Percentiles rank a stretch among this genome's conserved stretches.
Evolutionary conservation across 2,113 vertebrate genomes (phyloP).

Genomic region (Speoplatyrhinus poulsoni): DNA sequence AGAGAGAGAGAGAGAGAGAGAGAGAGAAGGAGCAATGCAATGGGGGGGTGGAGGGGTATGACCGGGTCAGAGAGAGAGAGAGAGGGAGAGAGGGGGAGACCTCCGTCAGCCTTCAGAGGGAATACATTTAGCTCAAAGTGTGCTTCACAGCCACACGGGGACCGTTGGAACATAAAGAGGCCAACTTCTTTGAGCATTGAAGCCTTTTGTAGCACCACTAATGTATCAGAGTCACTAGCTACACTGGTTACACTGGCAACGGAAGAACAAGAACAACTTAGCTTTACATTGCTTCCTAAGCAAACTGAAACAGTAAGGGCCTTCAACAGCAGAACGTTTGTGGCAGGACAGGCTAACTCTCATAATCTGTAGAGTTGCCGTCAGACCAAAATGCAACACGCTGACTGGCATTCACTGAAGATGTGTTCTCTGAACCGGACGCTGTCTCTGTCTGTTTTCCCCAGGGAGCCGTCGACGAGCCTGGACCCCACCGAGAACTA

Average conservation of each 20-base stretch:
- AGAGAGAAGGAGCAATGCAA: conserved; percentile 12
- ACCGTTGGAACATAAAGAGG: too few species aligned
- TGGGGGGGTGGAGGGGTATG: conserved; percentile 19
- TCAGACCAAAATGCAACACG: not conserved
- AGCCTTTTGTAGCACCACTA: not conserved
- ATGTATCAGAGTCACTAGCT: conserved; percentile 1
- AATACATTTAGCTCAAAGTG: conserved; percentile 10
- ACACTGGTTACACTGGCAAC: too few species aligned
- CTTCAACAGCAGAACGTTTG: not conserved
- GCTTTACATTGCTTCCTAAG: too few species aligned
- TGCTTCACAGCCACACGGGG: conserved; percentile 6
- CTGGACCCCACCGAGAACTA: conserved; percentile 65
- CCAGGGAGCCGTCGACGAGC: conserved; percentile 61
- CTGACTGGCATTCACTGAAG: not conserved
- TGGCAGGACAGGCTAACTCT: not conserved
- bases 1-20: conserved; percentile 1
- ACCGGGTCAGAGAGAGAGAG: conserved; percentile 51
- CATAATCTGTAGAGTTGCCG: not conserved
- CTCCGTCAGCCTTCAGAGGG: conserved; percentile 1
- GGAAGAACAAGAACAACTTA: too few species aligned
- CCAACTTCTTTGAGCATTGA: too few species aligned
- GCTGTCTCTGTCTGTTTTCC: conserved; percentile 72
- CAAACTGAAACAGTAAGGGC: not conserved
- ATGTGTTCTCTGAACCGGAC: conserved; percentile 73
- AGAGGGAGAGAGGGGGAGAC: conserved; percentile 28